phyloP scores from a whole-genome alignment of 2,888 invertebrate genomes.

The Smittia sp. region DNA sequence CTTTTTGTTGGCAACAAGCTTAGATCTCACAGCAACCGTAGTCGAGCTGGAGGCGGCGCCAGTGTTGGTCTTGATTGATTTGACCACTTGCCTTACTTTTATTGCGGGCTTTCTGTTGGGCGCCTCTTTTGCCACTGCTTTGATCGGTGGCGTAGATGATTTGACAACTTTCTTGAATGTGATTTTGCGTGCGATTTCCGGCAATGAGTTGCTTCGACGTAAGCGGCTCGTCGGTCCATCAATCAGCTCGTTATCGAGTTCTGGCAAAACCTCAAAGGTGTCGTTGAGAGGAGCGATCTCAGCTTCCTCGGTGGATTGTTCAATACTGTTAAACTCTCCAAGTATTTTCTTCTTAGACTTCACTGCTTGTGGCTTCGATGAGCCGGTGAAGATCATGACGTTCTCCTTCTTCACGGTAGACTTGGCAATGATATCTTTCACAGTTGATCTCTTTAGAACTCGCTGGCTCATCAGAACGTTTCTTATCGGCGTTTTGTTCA shows the following conservation, averaged over 20 bases:
- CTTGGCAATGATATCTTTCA: background rate
- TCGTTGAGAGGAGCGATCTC: background rate
- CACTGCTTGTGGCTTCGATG: background rate
- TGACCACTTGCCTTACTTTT: too few species aligned
- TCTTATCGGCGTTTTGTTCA: background rate
- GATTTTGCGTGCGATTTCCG: background rate
- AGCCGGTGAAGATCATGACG: background rate
- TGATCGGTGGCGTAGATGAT: background rate
- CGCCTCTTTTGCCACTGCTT: background rate
- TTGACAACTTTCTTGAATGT: background rate
- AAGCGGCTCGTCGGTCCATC: background rate
- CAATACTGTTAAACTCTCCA: background rate
- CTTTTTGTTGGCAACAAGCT: background rate
- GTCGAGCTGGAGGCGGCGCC: too few species aligned
- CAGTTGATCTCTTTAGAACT: slow-evolving; percentile 9
- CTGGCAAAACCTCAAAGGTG: background rate
- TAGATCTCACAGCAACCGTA: background rate
- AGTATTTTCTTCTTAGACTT: slow-evolving; percentile 18
- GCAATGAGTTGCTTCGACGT: background rate
- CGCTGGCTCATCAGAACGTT: slow-evolving; percentile 7
- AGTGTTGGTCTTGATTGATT: background rate
- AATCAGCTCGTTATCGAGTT: background rate
- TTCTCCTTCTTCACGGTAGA: slow-evolving; percentile 16
- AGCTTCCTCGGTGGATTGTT: background rate
- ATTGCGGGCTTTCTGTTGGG: background rate